Percentiles rank a stretch among this genome's conserved stretches.
These are phyloP conservation scores for Diglossa cyanea DNA, from an alignment of 2,797 vertebrate species.

Conservation along the genomic window DNA sequence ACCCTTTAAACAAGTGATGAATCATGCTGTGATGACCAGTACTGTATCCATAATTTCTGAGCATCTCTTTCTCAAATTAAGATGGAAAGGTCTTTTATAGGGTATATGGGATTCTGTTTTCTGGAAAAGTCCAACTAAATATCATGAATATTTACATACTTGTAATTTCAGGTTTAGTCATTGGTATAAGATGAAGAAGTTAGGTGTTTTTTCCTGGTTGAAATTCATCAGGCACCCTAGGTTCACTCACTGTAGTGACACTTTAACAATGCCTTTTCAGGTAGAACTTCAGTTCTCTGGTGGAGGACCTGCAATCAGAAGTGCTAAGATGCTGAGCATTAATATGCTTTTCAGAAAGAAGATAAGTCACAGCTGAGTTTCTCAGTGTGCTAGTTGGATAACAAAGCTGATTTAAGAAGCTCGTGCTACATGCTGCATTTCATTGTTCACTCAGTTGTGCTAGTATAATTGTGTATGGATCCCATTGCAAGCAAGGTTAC, in stretches of 20 bases:
- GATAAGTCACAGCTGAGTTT: constrained; percentile 2
- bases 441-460: not conserved
- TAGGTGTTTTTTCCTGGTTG: not conserved
- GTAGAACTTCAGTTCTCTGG: not conserved
- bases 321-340: not conserved
- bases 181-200: not conserved
- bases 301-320: not conserved
- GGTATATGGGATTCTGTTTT: not conserved
- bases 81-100: not conserved
- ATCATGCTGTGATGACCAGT: not conserved
- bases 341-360: not conserved
- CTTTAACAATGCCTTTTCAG: not conserved
- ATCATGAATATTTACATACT: not conserved
- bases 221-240: not conserved
- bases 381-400: not conserved
- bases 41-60: not conserved
- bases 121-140: not conserved
- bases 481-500: not conserved
- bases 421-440: not conserved
- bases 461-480: not conserved
- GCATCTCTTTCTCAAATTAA: not conserved
- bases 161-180: not conserved
- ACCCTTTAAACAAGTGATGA: not conserved
- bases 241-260: not conserved
- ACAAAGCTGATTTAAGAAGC: not conserved